Percentiles rank a stretch among this genome's conserved stretches.
phyloP scores from a whole-genome alignment of 2,113 vertebrate genomes.

The Plotosus lineatus region DNA sequence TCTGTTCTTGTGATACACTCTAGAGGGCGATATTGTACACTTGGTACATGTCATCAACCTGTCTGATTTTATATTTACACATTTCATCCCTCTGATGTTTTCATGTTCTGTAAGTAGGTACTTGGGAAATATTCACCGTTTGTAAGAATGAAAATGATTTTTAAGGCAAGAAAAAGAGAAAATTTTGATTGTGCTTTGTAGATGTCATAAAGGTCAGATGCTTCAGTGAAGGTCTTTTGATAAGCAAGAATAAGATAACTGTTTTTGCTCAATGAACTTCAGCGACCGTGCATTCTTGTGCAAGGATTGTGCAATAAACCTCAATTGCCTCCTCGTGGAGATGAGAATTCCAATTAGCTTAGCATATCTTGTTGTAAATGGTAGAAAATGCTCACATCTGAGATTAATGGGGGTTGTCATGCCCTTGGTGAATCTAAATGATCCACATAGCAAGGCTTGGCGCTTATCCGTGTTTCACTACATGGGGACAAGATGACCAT shows the following conservation, averaged over 20 bases:
- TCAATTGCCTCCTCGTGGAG: background rate
- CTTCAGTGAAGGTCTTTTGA: conserved; percentile 4
- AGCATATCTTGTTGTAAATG: background rate
- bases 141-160: background rate
- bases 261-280: background rate
- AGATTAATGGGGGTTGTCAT: background rate
- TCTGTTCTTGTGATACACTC: background rate
- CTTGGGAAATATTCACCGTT: background rate
- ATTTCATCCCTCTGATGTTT: background rate
- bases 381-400: background rate
- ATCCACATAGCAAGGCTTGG: too few species aligned
- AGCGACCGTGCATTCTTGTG: background rate
- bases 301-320: background rate
- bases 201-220: too few species aligned
- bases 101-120: background rate
- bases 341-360: background rate
- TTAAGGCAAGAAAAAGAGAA: background rate
- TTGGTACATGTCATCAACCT: background rate
- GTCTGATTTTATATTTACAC: background rate
- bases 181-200: too few species aligned
- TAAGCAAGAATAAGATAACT: background rate
- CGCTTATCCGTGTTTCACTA: background rate
- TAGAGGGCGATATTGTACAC: conserved; percentile 24
- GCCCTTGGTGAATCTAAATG: background rate
- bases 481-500: background rate